Base-by-base conservation (phyloP, 53 echinoderm and acorn worm species). In the Temnopleurus reevesii region DNA sequence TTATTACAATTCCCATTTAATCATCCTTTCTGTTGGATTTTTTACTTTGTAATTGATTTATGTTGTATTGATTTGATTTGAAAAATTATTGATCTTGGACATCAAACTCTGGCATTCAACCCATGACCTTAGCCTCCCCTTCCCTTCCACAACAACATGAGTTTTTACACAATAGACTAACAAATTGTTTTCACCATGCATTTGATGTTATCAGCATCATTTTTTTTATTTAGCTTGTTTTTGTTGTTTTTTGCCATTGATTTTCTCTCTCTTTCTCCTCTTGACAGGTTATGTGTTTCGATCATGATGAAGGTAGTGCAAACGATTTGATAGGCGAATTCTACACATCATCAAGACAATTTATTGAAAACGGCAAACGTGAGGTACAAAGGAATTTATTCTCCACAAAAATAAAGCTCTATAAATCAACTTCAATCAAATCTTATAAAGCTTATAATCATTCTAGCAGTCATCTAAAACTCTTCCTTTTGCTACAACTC, bases 271-370 rank as follows among this genome's bases (percentile, higher is more conserved):
- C 60, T 85, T 18, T 90, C 54, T 89, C 43, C 13, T n/a, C 82
- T 60, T 28, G 86, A 55, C 95, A 97, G 97, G 91, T 97, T 47
- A 92, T 94, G 90, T 95, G 97, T 92, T 97, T 95, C 90, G 97
- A 97, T 79, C 95, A 93, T 90, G 97, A 97, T 71, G 97, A 97
- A 59, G 97, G 94, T 90, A 95, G 97, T 61, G 92, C 95, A 58
- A 95, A 95, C 82, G 97, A 97, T 93, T 91, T 97, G 86, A 97
- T 97, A 89, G 97, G 97, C 64, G 97, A 97, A 91, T 95, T 95
- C 94, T 95, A 81, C 89, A 83, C 95, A 76, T 91, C 91, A 33
- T 59, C 94, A 83, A 92, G 94, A 66, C 95, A 97, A 89, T 92
- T 97, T 84, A 95, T 97, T 80, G 95, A 97, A 86, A 95, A 84